Base-by-base conservation (phyloP, 2,797 vertebrate species). In the Liparis tanakae region DNA sequence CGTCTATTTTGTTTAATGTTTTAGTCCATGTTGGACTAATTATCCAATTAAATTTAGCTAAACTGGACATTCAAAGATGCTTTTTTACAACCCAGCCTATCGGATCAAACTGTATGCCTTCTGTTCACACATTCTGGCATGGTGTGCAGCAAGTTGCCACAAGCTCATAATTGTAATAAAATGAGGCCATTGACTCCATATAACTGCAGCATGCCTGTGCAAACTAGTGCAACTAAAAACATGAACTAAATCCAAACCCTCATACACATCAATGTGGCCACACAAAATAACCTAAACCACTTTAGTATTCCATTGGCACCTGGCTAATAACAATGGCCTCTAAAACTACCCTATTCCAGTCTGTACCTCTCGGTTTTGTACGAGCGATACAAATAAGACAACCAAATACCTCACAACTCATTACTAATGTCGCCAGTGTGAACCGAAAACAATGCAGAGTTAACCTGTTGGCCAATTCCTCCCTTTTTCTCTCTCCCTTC, bases 391-490 rank as follows among this genome's bases (percentile, higher is more conserved):
- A 54, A 73, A 72, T 50, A 59, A 64, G 25, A 59, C 66, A 65
- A 51, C 4, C 0, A 33, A 62, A 76, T 66, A 59, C 59, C 61
- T 70, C 41, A 59, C 14, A 74, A 67, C 46, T 62, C 43, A 59
- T 20, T 41, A 75, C 44, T 67, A 76, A 33, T 15, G 53, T 77
- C 37, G 54, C 65, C 39, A 34, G 14, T 79, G 68, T 76, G 83
- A 86, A 84, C 39, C 83, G 80, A 91, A 94, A 94, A 92, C 92
- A 91, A 91, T 89, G 88, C 77, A 82, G 85, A 74, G 84, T 90
- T 90, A 91, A 94, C 56, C 83, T 86, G 54, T 73, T 78, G 58
- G 61, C 53, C 64, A 53, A 1, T 77, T 71, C 73, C 37, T 66
- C 39, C 77, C 48, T 71, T 67, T 78, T 55, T 59, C 48, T 68